Conservation (phyloP, 2,113 vertebrate genomes). For the Datnioides undecimradiatus region DNA sequence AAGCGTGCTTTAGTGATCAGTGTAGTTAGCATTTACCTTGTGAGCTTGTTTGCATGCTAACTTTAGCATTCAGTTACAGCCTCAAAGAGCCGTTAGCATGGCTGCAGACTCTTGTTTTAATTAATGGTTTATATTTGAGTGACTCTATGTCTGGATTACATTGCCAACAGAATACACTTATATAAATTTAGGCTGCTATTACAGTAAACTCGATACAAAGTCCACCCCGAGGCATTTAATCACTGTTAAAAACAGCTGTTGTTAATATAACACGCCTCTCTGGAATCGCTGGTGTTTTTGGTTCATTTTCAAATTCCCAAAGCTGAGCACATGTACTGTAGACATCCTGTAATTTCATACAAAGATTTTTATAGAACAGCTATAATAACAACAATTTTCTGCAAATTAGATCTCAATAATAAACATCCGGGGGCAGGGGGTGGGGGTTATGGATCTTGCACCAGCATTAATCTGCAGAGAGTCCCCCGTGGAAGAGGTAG, state of each 20-base stretch:
- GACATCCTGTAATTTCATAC: background rate
- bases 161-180: background rate
- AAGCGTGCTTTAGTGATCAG: background rate
- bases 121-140: background rate
- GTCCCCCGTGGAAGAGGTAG: background rate
- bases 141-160: background rate
- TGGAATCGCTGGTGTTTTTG: background rate
- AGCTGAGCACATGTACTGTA: background rate
- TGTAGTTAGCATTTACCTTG: background rate
- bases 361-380: background rate
- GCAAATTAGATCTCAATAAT: background rate
- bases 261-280: background rate
- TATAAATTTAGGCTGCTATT: constrained; percentile 17
- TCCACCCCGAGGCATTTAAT: background rate
- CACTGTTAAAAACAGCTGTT: background rate
- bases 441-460: too few relatives aligned
- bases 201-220: constrained; percentile 2
- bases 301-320: constrained; percentile 12
- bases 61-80: background rate
- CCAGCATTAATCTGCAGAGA: background rate
- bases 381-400: background rate
- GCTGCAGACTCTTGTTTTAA: background rate
- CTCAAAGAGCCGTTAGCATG: background rate
- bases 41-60: background rate
- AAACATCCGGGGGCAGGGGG: background rate